phyloP scores from a whole-genome alignment of 35 echinoderm and acorn worm genomes.

The Heliocidaris tuberculata region DNA sequence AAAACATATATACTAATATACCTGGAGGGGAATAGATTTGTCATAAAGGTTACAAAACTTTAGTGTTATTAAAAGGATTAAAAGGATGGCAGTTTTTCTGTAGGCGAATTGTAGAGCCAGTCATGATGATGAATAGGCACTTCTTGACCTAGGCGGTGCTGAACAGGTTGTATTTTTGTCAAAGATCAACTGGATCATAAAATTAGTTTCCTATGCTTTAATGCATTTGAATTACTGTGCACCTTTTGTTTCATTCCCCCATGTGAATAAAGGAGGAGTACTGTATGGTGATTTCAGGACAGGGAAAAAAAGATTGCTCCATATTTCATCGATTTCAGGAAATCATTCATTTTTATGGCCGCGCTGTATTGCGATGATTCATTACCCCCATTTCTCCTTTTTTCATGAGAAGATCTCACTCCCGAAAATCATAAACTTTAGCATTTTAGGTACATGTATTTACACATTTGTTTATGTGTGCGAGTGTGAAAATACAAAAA shows the following conservation, averaged over 20 bases:
- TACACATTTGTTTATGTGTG: neutral
- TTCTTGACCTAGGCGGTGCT: neutral
- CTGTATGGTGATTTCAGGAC: neutral
- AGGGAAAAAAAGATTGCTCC: neutral
- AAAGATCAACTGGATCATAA: conserved; percentile 25
- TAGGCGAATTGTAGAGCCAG: neutral
- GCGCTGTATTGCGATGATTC: neutral
- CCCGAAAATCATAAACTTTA: neutral
- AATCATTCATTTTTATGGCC: conserved; percentile 38
- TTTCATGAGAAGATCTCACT: neutral
- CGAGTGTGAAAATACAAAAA: neutral
- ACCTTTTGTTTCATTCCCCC: conserved; percentile 7
- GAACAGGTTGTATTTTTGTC: conserved; percentile 10
- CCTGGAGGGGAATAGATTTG: neutral
- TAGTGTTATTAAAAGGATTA: neutral
- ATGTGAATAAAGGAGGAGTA: neutral
- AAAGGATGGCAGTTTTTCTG: neutral
- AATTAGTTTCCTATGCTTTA: conserved; percentile 20
- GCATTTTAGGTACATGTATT: neutral
- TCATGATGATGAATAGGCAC: neutral
- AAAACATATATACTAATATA: neutral
- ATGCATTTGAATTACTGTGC: conserved; percentile 19
- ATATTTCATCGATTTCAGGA: conserved; percentile 8
- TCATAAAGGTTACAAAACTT: conserved; percentile 11
- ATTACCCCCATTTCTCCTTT: neutral